phyloP scores from a whole-genome alignment of 2,113 vertebrate genomes.

The Notechis scutatus region DNA sequence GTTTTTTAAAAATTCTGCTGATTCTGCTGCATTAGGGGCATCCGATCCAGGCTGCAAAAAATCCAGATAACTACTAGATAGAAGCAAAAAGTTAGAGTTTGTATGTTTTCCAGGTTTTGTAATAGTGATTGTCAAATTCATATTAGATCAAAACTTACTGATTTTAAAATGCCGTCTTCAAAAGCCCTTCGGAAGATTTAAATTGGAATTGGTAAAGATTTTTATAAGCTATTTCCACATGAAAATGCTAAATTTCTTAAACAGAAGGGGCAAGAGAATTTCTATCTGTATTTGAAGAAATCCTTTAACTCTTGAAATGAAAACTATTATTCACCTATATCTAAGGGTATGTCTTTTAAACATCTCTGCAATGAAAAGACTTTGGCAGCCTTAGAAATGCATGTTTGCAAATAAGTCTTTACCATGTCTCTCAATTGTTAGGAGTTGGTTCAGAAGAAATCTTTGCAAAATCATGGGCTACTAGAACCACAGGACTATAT shows the following conservation, averaged over 20 bases:
- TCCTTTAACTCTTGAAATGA: constrained; percentile 20
- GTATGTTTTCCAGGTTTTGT: background rate
- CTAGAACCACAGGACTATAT: constrained; percentile 14
- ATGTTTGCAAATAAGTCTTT: background rate
- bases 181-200: background rate
- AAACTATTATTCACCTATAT: constrained; percentile 20
- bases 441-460: background rate
- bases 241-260: constrained; percentile 18
- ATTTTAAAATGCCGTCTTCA: background rate
- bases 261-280: constrained; percentile 38
- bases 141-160: background rate
- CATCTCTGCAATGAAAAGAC: background rate
- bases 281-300: constrained; percentile 46
- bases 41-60: background rate
- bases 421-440: constrained; percentile 20
- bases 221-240: constrained; percentile 17
- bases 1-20: background rate
- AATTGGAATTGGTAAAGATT: background rate
- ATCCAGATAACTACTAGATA: background rate
- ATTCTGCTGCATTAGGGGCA: background rate
- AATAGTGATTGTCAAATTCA: background rate
- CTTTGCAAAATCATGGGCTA: background rate
- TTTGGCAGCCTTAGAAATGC: constrained; percentile 31
- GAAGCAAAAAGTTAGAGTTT: background rate
- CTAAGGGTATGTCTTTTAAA: constrained; percentile 38